phyloP scores from a whole-genome alignment of 2,113 vertebrate genomes.

The Peromyscus californicus region DNA sequence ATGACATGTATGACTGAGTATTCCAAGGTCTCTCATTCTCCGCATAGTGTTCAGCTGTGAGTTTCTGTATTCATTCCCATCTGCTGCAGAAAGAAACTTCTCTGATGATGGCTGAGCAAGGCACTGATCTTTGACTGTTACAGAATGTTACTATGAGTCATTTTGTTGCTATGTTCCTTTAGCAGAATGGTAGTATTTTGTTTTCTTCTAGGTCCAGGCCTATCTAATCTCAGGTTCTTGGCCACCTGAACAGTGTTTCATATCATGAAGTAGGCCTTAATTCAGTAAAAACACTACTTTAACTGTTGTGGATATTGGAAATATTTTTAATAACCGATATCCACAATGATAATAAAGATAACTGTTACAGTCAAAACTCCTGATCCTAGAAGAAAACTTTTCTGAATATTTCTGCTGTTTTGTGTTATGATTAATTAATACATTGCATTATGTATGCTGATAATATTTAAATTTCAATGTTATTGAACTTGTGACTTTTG shows the following conservation, averaged over 20 bases:
- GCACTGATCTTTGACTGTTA: background rate
- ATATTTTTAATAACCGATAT: background rate
- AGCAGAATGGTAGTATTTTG: background rate
- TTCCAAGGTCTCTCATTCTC: background rate
- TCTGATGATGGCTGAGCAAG: background rate
- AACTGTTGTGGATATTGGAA: background rate
- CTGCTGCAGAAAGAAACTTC: background rate
- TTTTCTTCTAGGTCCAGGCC: background rate
- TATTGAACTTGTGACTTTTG: background rate
- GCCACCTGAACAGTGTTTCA: background rate
- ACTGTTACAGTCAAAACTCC: background rate
- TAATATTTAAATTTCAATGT: background rate
- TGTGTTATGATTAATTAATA: background rate
- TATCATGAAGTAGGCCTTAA: background rate
- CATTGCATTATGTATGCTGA: background rate
- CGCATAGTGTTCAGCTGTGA: background rate
- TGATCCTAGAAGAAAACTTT: background rate
- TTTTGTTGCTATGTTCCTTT: background rate
- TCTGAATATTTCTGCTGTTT: background rate
- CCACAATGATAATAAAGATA: background rate
- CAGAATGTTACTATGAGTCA: background rate
- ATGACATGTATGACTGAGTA: background rate
- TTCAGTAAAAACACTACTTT: background rate
- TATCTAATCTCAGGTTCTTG: background rate
- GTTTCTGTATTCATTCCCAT: background rate